Conservation (phyloP, 2,797 vertebrate genomes). For the Eleutherodactylus coqui region DNA sequence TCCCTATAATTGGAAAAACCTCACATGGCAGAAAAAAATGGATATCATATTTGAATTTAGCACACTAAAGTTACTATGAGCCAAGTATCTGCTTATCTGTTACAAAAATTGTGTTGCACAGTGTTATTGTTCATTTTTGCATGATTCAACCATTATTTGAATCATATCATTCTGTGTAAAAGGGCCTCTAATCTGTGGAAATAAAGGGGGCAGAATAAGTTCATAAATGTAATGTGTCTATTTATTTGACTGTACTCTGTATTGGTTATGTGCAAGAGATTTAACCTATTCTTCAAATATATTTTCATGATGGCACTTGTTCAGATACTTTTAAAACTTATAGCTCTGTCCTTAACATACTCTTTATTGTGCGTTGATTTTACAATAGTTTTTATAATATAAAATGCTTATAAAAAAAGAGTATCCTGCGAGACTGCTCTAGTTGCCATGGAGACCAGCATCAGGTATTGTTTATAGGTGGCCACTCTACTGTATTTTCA, state of each 20-base stretch:
- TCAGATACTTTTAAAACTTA: background rate
- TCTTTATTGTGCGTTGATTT: background rate
- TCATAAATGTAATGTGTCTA: background rate
- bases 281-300: background rate
- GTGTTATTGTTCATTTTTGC: no score
- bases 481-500: conserved; percentile 22
- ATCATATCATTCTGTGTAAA: no score
- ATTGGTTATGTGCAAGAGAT: background rate
- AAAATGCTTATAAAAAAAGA: conserved; percentile 18
- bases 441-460: conserved; percentile 25
- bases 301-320: background rate
- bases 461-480: conserved; percentile 21
- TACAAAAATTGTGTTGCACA: no score
- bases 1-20: no score
- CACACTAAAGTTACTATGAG: no score
- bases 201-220: no score
- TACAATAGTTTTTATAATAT: conserved; percentile 13
- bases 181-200: no score
- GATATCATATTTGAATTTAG: no score
- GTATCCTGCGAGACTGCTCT: background rate
- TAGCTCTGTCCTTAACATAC: conserved; percentile 18
- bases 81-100: no score
- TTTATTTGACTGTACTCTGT: background rate
- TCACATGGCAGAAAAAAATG: no score
- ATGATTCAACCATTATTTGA: no score